phyloP scores from a whole-genome alignment of 2,797 vertebrate genomes.

The Onychomys torridus region DNA sequence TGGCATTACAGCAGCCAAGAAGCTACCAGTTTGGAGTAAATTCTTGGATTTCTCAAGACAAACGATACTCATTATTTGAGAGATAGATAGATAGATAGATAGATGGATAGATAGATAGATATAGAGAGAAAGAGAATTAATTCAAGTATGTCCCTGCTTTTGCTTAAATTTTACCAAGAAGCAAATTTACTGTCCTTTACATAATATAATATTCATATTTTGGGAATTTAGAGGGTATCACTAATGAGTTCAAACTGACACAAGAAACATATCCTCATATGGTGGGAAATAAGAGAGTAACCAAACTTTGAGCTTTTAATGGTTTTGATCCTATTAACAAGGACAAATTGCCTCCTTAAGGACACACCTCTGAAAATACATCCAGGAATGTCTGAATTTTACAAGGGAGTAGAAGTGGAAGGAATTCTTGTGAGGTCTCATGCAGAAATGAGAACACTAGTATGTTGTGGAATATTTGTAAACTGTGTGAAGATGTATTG shows the following conservation, averaged over 20 bases:
- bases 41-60: neutral
- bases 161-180: neutral
- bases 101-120: too few species aligned
- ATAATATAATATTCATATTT: neutral
- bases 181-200: neutral
- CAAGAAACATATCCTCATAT: neutral
- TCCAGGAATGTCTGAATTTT: neutral
- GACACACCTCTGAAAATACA: neutral
- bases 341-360: neutral
- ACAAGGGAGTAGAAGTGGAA: neutral
- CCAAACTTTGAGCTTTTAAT: neutral
- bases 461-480: neutral
- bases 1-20: neutral
- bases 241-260: neutral
- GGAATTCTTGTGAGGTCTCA: neutral
- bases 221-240: neutral
- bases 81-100: too few species aligned
- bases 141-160: neutral
- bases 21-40: neutral
- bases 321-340: neutral
- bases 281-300: neutral
- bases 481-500: neutral
- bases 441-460: neutral
- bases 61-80: neutral
- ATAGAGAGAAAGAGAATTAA: neutral